Conservation (phyloP, 2,113 vertebrate species). For the Pholis gunnellus region DNA sequence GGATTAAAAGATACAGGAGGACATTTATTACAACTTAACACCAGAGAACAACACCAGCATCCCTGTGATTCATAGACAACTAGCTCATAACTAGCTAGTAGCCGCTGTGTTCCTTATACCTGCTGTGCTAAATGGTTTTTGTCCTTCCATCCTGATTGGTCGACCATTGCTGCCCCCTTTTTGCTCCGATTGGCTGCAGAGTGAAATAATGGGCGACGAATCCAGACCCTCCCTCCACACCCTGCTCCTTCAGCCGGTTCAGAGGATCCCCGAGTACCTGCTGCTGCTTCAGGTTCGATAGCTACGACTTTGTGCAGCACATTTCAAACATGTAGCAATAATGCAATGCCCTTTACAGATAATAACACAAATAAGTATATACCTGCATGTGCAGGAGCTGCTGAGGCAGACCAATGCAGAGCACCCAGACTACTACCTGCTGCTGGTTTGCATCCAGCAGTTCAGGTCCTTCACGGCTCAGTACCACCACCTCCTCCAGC, state of each 20-base stretch:
- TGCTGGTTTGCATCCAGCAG: slow-evolving; percentile 94
- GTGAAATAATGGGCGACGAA: slow-evolving; percentile 88
- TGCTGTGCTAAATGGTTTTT: neutral
- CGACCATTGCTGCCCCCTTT: neutral
- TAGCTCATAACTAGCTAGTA: too few species aligned
- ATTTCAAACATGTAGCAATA: neutral
- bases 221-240: slow-evolving; percentile 92
- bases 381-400: slow-evolving; percentile 82
- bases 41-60: neutral
- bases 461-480: slow-evolving; percentile 92
- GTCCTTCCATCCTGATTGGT: neutral
- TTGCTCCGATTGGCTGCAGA: slow-evolving; percentile 61
- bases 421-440: slow-evolving; percentile 96
- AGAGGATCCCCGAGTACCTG: slow-evolving; percentile 95
- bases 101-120: neutral
- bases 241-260: slow-evolving; percentile 94
- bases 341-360: too few species aligned
- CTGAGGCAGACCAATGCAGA: slow-evolving; percentile 94
- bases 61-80: too few species aligned
- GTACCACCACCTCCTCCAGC: slow-evolving; percentile 93
- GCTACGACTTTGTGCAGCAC: too few species aligned
- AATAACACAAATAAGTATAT: neutral
- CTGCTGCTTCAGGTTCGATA: slow-evolving; percentile 90
- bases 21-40: neutral
- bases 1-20: neutral